Percentiles rank a stretch among this genome's conserved stretches.
Evolutionary conservation across 1,140 invertebrate genomes (phyloP).

Genomic region (Hormaphis cornu): DNA sequence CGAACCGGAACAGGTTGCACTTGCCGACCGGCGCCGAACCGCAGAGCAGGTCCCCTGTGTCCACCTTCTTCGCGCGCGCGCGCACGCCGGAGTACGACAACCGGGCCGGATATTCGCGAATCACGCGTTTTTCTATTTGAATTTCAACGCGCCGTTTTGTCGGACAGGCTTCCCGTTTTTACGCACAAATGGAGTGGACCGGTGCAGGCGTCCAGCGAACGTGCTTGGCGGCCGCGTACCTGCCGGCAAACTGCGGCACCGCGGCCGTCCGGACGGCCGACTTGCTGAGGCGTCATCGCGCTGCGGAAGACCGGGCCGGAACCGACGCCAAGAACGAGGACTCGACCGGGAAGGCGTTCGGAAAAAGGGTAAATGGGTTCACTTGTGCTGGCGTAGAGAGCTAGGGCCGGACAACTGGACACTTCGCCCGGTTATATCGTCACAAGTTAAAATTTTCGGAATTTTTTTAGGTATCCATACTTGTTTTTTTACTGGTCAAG

Average conservation of each 20-base stretch:
- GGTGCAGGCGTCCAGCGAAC: neutral
- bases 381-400: neutral
- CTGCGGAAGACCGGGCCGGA: too few relatives aligned
- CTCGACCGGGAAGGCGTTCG: neutral
- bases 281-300: neutral
- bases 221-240: neutral
- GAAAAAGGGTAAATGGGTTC: neutral
- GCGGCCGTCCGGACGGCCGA: neutral
- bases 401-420: neutral
- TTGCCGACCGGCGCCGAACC: constrained; percentile 19
- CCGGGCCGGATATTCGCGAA: too few relatives aligned
- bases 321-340: neutral
- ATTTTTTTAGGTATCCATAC: too few relatives aligned
- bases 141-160: too few relatives aligned
- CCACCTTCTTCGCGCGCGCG: neutral
- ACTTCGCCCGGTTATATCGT: too few relatives aligned
- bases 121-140: too few relatives aligned
- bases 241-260: neutral
- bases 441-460: too few relatives aligned
- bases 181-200: too few relatives aligned
- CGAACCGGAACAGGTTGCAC: constrained; percentile 7
- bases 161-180: too few relatives aligned
- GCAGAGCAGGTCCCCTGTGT: neutral
- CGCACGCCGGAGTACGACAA: too few relatives aligned
- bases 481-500: too few relatives aligned